These are phyloP conservation scores for Drosophila kuntzei DNA, from an alignment of 2,888 invertebrate genomes.

Conservation along the genomic window DNA sequence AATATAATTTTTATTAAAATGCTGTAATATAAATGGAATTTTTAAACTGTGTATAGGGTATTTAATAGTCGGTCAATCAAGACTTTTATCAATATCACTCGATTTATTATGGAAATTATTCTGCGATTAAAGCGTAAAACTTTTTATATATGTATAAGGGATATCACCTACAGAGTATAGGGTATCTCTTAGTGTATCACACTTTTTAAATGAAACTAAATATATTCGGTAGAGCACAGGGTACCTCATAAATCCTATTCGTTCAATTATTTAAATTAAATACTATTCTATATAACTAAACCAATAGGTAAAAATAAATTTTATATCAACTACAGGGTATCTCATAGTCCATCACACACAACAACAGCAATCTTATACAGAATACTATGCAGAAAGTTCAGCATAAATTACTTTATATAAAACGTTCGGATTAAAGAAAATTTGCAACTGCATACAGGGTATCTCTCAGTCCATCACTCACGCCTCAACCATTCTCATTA, in stretches of 20 bases:
- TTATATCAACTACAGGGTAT: neutral
- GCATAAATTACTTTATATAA: no score
- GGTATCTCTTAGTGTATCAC: neutral
- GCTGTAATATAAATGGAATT: neutral
- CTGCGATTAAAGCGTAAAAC: neutral
- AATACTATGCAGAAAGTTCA: neutral
- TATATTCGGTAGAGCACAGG: neutral
- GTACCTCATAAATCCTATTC: no score
- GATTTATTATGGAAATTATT: neutral
- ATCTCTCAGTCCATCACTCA: neutral
- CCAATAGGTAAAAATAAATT: no score
- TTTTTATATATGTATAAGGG: neutral
- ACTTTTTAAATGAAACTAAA: neutral
- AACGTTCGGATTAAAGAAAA: no score
- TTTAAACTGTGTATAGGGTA: neutral
- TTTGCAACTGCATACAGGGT: slow-evolving; percentile 1
- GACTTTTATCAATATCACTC: neutral
- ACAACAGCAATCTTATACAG: neutral
- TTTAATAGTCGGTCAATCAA: neutral
- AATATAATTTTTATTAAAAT: neutral
- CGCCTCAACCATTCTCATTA: slow-evolving; percentile 3
- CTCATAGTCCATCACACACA: neutral
- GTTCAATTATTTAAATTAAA: no score
- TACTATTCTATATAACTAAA: neutral
- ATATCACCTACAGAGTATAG: neutral